These are phyloP conservation scores for Mesoligia furuncula DNA, from an alignment of 2,888 invertebrate genomes.

Conservation along the genomic window DNA sequence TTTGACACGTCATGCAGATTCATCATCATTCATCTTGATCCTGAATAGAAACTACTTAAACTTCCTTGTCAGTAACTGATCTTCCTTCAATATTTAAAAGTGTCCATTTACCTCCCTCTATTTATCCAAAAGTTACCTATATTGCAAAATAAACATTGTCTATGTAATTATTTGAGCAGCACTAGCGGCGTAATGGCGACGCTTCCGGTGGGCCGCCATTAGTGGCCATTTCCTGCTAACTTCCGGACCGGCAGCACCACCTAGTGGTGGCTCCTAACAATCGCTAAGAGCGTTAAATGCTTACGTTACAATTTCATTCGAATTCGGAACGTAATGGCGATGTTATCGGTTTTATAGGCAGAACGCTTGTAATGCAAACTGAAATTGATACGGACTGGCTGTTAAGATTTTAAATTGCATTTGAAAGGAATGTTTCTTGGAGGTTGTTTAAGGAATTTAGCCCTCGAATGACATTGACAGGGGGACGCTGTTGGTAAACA, in stretches of 20 bases:
- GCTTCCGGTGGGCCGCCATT: constrained; percentile 88
- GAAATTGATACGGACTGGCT: constrained; percentile 54
- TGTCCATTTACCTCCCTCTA: constrained; percentile 56
- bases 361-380: constrained; percentile 52
- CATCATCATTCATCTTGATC: neutral
- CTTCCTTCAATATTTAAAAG: constrained; percentile 45
- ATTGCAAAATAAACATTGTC: constrained; percentile 74
- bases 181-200: constrained; percentile 86
- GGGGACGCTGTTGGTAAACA: neutral
- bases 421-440: constrained; percentile 1
- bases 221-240: constrained; percentile 88
- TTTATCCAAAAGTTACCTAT: constrained; percentile 65
- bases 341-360: constrained; percentile 67
- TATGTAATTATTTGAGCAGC: constrained; percentile 88
- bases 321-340: constrained; percentile 65
- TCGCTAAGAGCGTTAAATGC: constrained; percentile 62
- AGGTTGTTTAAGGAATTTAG: neutral
- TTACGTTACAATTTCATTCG: constrained; percentile 63
- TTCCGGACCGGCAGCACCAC: constrained; percentile 82
- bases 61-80: constrained; percentile 31
- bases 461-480: neutral
- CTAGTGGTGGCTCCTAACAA: constrained; percentile 68
- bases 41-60: neutral
- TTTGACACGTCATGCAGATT: neutral
- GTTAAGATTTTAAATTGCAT: constrained; percentile 37